Conservation (phyloP, 2,113 vertebrate genomes). For the Rhinogobius similis region DNA sequence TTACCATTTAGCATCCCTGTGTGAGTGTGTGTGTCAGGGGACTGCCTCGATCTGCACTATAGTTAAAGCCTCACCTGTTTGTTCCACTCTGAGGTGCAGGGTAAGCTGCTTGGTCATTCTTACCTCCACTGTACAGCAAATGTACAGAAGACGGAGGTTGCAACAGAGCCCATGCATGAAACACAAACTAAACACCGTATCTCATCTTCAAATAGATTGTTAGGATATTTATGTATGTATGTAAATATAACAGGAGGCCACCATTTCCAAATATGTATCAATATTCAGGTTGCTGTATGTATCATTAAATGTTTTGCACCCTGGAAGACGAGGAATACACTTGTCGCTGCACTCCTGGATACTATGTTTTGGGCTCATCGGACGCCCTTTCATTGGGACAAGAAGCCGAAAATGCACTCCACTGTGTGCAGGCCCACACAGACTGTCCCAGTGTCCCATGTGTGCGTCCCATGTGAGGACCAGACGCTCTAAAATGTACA, state of each 20-base stretch:
- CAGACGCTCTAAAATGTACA: slow-evolving; percentile 51
- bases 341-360: slow-evolving; percentile 50
- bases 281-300: slow-evolving; percentile 77
- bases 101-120: slow-evolving; percentile 56
- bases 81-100: slow-evolving; percentile 65
- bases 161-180: slow-evolving; percentile 70
- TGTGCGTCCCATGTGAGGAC: slow-evolving; percentile 45
- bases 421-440: slow-evolving; percentile 65
- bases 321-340: slow-evolving; percentile 52
- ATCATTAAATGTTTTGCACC: slow-evolving; percentile 75
- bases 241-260: slow-evolving; percentile 65
- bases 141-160: slow-evolving; percentile 54
- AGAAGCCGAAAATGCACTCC: slow-evolving; percentile 46
- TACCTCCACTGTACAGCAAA: slow-evolving; percentile 57
- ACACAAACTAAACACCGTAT: slow-evolving; percentile 69
- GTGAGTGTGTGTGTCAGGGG: slow-evolving; percentile 34
- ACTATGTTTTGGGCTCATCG: slow-evolving; percentile 44
- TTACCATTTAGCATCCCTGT: slow-evolving; percentile 48
- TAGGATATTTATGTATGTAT: slow-evolving; percentile 76
- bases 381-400: slow-evolving; percentile 51
- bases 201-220: slow-evolving; percentile 66
- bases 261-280: slow-evolving; percentile 61
- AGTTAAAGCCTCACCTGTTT: slow-evolving; percentile 62
- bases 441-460: slow-evolving; percentile 55
- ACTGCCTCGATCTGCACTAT: slow-evolving; percentile 72